Evolutionary conservation across 2,797 vertebrate genomes (phyloP).

Genomic region (Otolemur crassicaudatus): DNA sequence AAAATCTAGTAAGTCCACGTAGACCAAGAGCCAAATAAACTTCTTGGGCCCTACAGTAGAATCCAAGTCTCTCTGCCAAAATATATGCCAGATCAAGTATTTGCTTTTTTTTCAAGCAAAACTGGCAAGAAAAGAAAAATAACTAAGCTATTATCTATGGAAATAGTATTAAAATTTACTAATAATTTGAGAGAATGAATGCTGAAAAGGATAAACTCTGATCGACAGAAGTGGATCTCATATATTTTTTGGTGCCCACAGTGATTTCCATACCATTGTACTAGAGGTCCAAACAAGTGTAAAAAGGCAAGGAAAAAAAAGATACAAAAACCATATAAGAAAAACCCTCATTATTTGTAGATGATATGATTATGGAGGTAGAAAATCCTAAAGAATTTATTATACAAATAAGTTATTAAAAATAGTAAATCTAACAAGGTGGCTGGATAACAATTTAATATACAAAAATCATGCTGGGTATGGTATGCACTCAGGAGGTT

Average conservation of each 20-base stretch:
- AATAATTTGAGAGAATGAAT: slow-evolving; percentile 27
- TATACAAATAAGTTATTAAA: no score
- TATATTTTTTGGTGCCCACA: neutral
- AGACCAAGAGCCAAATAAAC: slow-evolving; percentile 1
- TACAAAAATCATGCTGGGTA: no score
- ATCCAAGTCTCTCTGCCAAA: slow-evolving; percentile 18
- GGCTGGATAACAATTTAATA: no score
- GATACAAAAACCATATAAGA: no score
- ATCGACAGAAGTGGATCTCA: neutral
- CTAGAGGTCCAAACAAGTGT: no score
- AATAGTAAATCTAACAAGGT: no score
- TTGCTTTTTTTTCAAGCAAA: slow-evolving; percentile 5
- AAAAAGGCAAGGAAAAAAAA: no score
- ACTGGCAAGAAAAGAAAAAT: neutral
- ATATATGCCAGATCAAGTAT: neutral
- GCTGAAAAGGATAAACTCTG: neutral
- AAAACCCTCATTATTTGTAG: no score
- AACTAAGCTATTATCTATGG: neutral
- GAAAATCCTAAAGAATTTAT: no score
- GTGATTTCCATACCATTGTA: neutral
- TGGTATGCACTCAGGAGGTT: no score
- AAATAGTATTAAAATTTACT: slow-evolving; percentile 39
- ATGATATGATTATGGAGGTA: no score
- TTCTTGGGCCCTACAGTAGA: neutral
- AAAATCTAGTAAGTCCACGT: slow-evolving; percentile 10